Percentiles rank a stretch among this genome's conserved stretches.
Conservation (phyloP, 2,888 invertebrate genomes). For the Diaphora mendica region DNA sequence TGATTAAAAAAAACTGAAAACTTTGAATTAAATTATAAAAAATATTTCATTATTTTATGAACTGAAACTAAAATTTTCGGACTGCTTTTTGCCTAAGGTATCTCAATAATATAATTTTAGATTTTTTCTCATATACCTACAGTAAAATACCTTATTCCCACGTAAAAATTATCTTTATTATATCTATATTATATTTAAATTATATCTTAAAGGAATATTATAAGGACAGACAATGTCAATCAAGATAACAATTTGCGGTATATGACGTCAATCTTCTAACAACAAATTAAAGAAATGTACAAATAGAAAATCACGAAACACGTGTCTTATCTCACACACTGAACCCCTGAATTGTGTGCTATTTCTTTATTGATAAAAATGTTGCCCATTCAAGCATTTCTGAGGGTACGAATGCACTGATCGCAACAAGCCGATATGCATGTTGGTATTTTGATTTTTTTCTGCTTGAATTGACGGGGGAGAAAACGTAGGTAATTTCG, state of each 20-base stretch:
- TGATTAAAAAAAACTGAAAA: too few species aligned
- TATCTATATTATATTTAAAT: too few species aligned
- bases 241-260: neutral
- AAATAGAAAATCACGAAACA: slow-evolving; percentile 26
- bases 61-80: too few species aligned
- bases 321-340: slow-evolving; percentile 53
- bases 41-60: too few species aligned
- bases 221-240: neutral
- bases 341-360: slow-evolving; percentile 46
- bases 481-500: slow-evolving; percentile 24
- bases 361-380: slow-evolving; percentile 70
- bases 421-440: slow-evolving; percentile 71
- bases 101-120: too few species aligned
- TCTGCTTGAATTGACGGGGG: slow-evolving; percentile 62
- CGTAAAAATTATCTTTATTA: slow-evolving; percentile 31
- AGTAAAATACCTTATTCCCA: too few species aligned
- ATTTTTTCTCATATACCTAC: too few species aligned
- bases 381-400: slow-evolving; percentile 60
- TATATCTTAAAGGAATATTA: too few species aligned
- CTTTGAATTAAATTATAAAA: too few species aligned
- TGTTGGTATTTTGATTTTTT: slow-evolving; percentile 72
- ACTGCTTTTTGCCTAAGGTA: too few species aligned
- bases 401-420: slow-evolving; percentile 66
- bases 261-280: neutral
- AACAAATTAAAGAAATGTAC: neutral